Base-by-base conservation (phyloP, 1,140 invertebrate species). In the Hesperophylax magnus region DNA sequence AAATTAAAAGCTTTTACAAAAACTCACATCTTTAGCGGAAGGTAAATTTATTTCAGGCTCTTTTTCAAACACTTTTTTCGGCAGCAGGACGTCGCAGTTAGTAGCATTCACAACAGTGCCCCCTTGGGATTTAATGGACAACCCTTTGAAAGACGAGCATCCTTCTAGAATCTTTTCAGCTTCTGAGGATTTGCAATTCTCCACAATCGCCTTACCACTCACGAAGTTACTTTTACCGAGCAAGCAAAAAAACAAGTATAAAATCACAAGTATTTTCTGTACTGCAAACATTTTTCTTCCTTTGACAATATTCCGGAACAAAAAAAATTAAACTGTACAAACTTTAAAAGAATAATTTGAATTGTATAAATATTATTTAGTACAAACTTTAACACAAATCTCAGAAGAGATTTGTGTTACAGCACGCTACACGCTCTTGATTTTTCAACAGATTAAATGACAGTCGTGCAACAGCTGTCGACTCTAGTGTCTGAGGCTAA, bases 21-120 rank as follows among this genome's bases (percentile, higher is more conserved):
- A 6, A 65, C 84, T 80, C 84, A 90, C 89, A 82, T 87, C 85
- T 82, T 90, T 86, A 76, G 88, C 89, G 24, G 87, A 78, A 18
- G 79, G 24, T 72, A 87, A 89, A 80, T 87, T 87, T 76, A 88
- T 88, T 7, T 86, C 75, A 0, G 89, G 89, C 60, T 90, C 88
- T 58, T 89, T 88, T 7, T 84, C 81, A 72, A 90, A 90, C 0
- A 90, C 87, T 86, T 88, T 87, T 69, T 89, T 89, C 1, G 89
- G 89, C 20, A 90, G 82, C 7, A 90, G 78, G 0, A 90, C 86
- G 83, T 89, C 88, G 63, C 89, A 90, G 72, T 90, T 90, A 75
- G 89, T 87, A 53, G 89, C 88, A 76, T 89, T 88, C 1, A 90
- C 86, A 34, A 88, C 86, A 0, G 89, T 90, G 0, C 89, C 89